Evolutionary conservation across 2,888 invertebrate genomes (phyloP).

Genomic region (Rosalia funebris): DNA sequence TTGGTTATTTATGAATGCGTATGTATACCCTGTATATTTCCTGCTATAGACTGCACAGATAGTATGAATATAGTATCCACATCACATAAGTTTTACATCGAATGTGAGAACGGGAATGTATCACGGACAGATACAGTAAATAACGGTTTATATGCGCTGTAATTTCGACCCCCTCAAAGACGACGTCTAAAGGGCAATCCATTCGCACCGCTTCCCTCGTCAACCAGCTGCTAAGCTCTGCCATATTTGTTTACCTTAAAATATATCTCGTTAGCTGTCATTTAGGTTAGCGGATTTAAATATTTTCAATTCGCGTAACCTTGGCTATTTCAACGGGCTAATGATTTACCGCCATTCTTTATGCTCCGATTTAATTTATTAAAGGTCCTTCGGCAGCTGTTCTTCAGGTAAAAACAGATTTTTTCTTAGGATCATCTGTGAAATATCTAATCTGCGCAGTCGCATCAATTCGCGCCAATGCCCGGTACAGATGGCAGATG

Average conservation of each 20-base stretch:
- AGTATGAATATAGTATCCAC: too few species aligned
- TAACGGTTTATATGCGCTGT: background rate
- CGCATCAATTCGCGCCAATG: conserved; percentile 64
- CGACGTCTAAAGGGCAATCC: conserved; percentile 42
- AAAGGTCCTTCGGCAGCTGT: conserved; percentile 22
- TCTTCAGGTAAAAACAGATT: conserved; percentile 26
- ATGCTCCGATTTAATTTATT: conserved; percentile 20
- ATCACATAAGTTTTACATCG: too few species aligned
- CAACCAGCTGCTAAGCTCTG: conserved; percentile 34
- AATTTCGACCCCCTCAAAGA: conserved; percentile 42
- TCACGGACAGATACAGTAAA: too few species aligned
- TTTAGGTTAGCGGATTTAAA: conserved; percentile 37
- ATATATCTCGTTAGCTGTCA: conserved; percentile 51
- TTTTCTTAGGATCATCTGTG: conserved; percentile 28
- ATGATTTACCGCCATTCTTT: conserved; percentile 8
- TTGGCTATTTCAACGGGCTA: conserved; percentile 3
- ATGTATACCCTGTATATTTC: too few species aligned
- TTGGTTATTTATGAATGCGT: too few species aligned
- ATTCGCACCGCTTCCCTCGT: conserved; percentile 52
- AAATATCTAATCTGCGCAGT: conserved; percentile 42
- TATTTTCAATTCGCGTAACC: conserved; percentile 14
- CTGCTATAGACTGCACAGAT: too few species aligned
- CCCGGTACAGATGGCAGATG: conserved; percentile 66
- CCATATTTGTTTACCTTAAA: conserved; percentile 59
- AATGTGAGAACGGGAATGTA: too few species aligned